Percentiles rank a stretch among this genome's conserved stretches.
phyloP scores from a whole-genome alignment of 2,113 vertebrate genomes.

The Hippoglossus stenolepis region DNA sequence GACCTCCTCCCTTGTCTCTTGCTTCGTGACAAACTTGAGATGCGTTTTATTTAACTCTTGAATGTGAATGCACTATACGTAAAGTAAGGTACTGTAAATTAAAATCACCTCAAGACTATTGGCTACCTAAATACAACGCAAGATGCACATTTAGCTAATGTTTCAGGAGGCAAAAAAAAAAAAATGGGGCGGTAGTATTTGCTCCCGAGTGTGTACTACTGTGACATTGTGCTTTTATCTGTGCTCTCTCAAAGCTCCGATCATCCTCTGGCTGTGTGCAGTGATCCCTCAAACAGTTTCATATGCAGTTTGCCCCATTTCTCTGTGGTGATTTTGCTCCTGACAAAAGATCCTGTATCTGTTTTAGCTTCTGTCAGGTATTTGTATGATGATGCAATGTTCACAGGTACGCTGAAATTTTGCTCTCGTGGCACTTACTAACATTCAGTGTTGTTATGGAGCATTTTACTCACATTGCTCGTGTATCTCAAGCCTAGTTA shows the following conservation, averaged over 20 bases:
- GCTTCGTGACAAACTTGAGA: constrained; percentile 18
- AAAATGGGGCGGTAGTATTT: background rate
- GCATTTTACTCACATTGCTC: constrained; percentile 24
- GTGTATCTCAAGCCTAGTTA: background rate
- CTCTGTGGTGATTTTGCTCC: constrained; percentile 22
- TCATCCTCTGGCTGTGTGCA: background rate
- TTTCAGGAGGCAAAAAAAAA: constrained; percentile 4
- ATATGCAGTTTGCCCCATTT: constrained; percentile 17
- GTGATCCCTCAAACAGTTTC: background rate
- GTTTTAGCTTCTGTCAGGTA: constrained; percentile 10
- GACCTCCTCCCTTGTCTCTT: constrained; percentile 9
- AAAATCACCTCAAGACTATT: constrained; percentile 19
- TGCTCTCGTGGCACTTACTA: background rate
- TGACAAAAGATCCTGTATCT: background rate
- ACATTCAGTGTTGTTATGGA: background rate
- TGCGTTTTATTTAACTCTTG: constrained; percentile 25
- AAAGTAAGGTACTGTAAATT: constrained; percentile 39
- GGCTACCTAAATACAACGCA: background rate
- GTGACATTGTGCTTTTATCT: background rate
- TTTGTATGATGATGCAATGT: constrained; percentile 6
- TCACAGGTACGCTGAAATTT: background rate
- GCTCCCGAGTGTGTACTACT: background rate
- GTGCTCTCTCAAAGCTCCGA: constrained; percentile 15
- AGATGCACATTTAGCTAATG: background rate
- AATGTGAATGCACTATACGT: constrained; percentile 31